phyloP scores from a whole-genome alignment of 2,888 invertebrate species.

The Harpalus rufipes region DNA sequence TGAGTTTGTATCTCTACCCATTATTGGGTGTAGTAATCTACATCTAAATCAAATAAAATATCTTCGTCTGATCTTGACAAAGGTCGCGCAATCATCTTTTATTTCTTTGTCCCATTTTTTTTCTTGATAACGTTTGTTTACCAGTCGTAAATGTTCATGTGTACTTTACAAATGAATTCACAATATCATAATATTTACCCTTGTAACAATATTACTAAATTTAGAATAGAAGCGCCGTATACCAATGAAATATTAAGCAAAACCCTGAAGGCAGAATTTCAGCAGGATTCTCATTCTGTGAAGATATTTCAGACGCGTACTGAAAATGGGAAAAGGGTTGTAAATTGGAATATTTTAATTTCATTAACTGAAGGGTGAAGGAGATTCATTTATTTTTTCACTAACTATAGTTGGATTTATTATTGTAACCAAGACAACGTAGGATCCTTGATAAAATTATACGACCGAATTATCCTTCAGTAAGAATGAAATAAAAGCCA shows the following conservation, averaged over 20 bases:
- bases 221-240: background rate
- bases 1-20: too few relatives aligned
- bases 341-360: too few relatives aligned
- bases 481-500: too few relatives aligned
- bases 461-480: too few relatives aligned
- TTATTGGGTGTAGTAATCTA: background rate
- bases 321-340: too few relatives aligned
- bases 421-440: too few relatives aligned
- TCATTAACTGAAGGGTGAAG: too few relatives aligned
- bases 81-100: background rate
- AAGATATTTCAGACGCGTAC: background rate
- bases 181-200: slow-evolving; percentile 7
- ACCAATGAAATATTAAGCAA: background rate
- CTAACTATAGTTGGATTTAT: too few relatives aligned
- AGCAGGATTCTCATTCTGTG: background rate
- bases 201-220: slow-evolving; percentile 2
- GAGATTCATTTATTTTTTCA: too few relatives aligned
- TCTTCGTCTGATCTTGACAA: background rate
- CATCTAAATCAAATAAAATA: background rate
- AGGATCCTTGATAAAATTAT: too few relatives aligned
- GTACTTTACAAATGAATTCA: slow-evolving; percentile 22
- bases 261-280: background rate
- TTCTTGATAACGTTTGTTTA: background rate
- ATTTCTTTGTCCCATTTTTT: background rate
- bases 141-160: slow-evolving; percentile 9